Evolutionary conservation across 1,140 invertebrate species (phyloP).

Genomic region (Druon quercuslanigerum): DNA sequence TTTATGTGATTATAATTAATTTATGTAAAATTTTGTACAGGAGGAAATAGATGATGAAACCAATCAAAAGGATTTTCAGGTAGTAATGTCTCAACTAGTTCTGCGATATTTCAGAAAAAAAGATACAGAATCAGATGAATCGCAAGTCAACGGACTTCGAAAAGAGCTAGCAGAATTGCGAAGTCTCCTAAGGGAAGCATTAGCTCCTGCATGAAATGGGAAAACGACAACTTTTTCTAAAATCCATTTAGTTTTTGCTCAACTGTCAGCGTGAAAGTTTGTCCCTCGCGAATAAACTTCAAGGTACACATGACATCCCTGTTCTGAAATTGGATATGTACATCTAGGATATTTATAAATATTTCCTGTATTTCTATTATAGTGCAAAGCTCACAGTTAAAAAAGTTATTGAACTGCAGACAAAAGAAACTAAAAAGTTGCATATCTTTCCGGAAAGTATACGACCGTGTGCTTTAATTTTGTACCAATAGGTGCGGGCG

Average conservation of each 20-base stretch:
- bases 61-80: constrained; percentile 64
- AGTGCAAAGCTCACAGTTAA: too few species aligned
- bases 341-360: too few species aligned
- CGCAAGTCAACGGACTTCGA: constrained; percentile 52
- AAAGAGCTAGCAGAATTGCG: constrained; percentile 57
- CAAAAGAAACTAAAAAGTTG: too few species aligned
- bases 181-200: constrained; percentile 55
- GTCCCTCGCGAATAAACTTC: too few species aligned
- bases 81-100: constrained; percentile 75
- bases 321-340: too few species aligned
- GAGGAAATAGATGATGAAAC: constrained; percentile 50
- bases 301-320: too few species aligned
- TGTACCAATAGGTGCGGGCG: background rate
- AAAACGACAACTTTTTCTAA: background rate
- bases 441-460: too few species aligned
- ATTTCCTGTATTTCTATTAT: too few species aligned
- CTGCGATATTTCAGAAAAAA: constrained; percentile 77
- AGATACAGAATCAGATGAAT: constrained; percentile 55
- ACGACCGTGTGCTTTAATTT: too few species aligned
- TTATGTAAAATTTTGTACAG: constrained; percentile 36
- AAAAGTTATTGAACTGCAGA: too few species aligned
- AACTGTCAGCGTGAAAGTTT: too few species aligned
- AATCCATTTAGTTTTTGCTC: background rate
- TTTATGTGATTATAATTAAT: background rate
- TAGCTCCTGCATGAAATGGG: constrained; percentile 42